Evolutionary conservation across 2,888 invertebrate genomes (phyloP).

Genomic region (Ochropleura plecta): DNA sequence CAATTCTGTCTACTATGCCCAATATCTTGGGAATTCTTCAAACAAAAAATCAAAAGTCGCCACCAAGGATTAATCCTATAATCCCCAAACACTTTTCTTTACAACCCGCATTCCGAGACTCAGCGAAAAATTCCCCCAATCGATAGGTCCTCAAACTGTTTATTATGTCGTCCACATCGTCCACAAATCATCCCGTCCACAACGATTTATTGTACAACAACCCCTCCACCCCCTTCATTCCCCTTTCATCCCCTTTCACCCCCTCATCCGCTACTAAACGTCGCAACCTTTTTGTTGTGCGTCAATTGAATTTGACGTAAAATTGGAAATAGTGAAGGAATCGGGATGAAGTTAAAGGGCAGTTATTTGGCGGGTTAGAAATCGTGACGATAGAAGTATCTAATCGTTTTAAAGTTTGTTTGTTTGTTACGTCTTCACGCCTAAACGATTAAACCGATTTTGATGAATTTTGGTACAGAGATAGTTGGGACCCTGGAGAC

Average conservation of each 20-base stretch:
- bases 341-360: background rate
- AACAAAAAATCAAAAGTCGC: background rate
- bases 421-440: too few species aligned
- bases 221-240: background rate
- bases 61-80: background rate
- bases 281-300: conserved; percentile 50
- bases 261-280: conserved; percentile 38
- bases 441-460: too few species aligned
- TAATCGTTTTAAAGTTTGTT: background rate
- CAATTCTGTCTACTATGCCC: background rate
- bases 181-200: conserved; percentile 59
- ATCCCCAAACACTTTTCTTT: background rate
- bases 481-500: too few species aligned
- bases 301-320: conserved; percentile 57
- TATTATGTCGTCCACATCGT: conserved; percentile 57
- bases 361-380: background rate
- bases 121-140: conserved; percentile 25
- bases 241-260: conserved; percentile 1
- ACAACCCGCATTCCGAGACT: conserved; percentile 3
- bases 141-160: conserved; percentile 41
- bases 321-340: conserved; percentile 40
- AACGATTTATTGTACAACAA: conserved; percentile 59
- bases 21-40: too few species aligned
- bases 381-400: background rate
- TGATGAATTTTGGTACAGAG: too few species aligned